Base-by-base conservation (phyloP, 2,888 invertebrate genomes). In the Agrotis puta region DNA sequence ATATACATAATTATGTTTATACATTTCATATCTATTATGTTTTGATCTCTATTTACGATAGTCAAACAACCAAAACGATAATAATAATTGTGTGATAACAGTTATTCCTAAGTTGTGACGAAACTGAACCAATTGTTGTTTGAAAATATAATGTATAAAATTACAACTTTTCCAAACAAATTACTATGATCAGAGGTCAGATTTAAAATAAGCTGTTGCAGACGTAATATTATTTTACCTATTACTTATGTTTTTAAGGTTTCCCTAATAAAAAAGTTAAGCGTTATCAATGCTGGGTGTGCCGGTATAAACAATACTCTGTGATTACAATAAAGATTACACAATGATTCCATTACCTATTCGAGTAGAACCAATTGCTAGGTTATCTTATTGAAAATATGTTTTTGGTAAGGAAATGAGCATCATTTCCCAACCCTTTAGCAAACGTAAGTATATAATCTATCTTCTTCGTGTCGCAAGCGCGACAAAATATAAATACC, bases 61-160 rank as follows among this genome's bases (percentile, higher is more conserved):
- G 53, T 48, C 88, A 79, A 79, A 79, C 74, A 74, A 84, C 75
- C 75, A 59, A 67, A 59, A 64, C 78, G 76, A 84, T 83, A 75
- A 77, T 64, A 70, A 57, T 65, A 69, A 65, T 70, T 65, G 59
- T 71, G 61, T 74, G 83, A 82, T 85, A 81, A 81, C 63, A 74
- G 61, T 74, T 76, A 83, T 85, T 84, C 79, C 73, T 67, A 62
- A 75, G 72, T 66, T 39, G 57, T 86, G 79, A 85, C 75, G 72
- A 54, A 54, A 13, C 39, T 39, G 7, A 54, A 68, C 16, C 67
- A n/a, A 54, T 65, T 24, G 33, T 27, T 51, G 16, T 64, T 43
- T 47, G 7, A 47, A 64, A 64, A 47, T 51, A 22, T 51, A 47
- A n/a, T n/a, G n/a, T 43, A 62, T 56, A 61, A 54, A 58, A 53